Base-by-base conservation (phyloP, 2,888 invertebrate species). In the Loripinus fragilis region DNA sequence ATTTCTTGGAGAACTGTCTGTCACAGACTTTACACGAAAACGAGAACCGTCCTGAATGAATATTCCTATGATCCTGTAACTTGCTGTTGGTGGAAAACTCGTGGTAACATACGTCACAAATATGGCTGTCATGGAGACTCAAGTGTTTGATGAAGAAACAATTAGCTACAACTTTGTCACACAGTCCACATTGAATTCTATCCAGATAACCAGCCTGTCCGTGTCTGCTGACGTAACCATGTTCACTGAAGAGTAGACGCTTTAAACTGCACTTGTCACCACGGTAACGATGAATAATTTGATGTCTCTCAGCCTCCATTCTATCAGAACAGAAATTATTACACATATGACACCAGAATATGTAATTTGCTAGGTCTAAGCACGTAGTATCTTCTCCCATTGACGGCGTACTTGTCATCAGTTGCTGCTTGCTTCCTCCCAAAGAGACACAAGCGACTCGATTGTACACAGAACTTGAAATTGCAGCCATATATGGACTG, bases 331-430 rank as follows among this genome's bases (percentile, higher is more conserved):
- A 84, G 20, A 77, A 28, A 0, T 60, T 69, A 65, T 81, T 77
- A 71, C 84, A 84, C n/a, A 71, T 79, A 72, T 84, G 81, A 50
- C 84, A 84, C 84, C 84, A 84, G 68, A 65, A 84, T 5, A 68
- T 45, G 7, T 67, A 17, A 10, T 28, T 67, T 1, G n/a, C 52
- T 7, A 2, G 33, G 17, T 17, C 20, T 0, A 25, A 64, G 12
- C 28, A 23, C 23, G n/a, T 20, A 17, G 38, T 17, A 17, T 23
- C 23, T n/a, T 55, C 30, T 8, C 17, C 25, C n/a, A 38, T 23
- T 7, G 25, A 50, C 20, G 70, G 70, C n/a, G 70, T 70, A 38
- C 70, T 70, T n/a, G 70, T 70, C 50, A 45, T 17, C 23, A 55
- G 70, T 10, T 41, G 65, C 20, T 67, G 41, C n/a, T 10, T 15